Evolutionary conservation across 2,888 invertebrate species (phyloP).

Genomic region (Tiliacea citrago): DNA sequence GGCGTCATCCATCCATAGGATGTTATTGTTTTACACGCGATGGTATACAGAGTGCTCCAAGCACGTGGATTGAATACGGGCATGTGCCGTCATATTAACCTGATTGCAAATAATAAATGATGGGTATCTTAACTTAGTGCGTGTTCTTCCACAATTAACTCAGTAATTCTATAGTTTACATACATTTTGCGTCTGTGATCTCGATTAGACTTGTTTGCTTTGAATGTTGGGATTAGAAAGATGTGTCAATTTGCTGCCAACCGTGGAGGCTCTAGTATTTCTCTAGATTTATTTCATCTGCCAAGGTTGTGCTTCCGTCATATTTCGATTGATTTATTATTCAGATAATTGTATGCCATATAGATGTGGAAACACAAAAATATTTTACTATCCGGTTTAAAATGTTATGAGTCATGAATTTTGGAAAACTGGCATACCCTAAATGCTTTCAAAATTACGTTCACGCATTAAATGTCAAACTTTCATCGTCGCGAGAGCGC

Average conservation of each 20-base stretch:
- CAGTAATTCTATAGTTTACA: slow-evolving; percentile 18
- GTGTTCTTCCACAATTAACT: slow-evolving; percentile 39
- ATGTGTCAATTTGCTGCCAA: slow-evolving; percentile 36
- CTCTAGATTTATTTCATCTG: slow-evolving; percentile 3
- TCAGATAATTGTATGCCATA: neutral
- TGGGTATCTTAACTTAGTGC: slow-evolving; percentile 22
- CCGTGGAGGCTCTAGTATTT: neutral
- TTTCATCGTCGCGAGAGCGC: slow-evolving; percentile 59
- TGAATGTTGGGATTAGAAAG: neutral
- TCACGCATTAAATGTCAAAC: slow-evolving; percentile 63
- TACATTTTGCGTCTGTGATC: slow-evolving; percentile 12
- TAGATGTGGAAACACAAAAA: neutral
- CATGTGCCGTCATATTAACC: slow-evolving; percentile 60
- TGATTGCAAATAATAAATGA: slow-evolving; percentile 47
- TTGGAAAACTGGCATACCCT: neutral
- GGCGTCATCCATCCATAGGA: slow-evolving; percentile 63
- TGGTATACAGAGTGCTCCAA: slow-evolving; percentile 52
- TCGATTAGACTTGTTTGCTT: slow-evolving; percentile 13
- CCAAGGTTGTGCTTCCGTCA: neutral
- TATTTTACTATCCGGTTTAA: slow-evolving; percentile 10
- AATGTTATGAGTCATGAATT: neutral
- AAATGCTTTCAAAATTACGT: slow-evolving; percentile 37
- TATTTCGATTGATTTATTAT: slow-evolving; percentile 1
- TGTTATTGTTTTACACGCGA: slow-evolving; percentile 65
- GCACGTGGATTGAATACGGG: slow-evolving; percentile 47